Evolutionary conservation across 2,113 vertebrate species (phyloP).

Genomic region (Rhegmatorhina hoffmannsi): DNA sequence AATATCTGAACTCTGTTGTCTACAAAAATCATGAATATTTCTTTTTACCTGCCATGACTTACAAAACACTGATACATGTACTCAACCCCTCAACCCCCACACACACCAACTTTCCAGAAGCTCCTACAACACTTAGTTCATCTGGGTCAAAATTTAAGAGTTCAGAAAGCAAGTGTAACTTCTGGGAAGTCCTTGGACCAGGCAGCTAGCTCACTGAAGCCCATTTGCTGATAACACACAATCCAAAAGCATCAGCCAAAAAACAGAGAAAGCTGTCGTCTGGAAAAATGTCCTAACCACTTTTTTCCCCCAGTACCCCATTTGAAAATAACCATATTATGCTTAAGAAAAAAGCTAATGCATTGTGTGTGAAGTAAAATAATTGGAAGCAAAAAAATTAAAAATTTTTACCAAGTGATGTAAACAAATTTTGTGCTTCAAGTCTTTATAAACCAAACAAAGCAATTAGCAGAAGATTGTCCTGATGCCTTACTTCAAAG

Average conservation of each 20-base stretch:
- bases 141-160: background rate
- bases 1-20: background rate
- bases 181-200: background rate
- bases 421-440: conserved; percentile 32
- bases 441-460: conserved; percentile 17
- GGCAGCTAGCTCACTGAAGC: background rate
- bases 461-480: conserved; percentile 35
- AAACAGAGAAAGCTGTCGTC: background rate
- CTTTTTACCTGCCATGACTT: background rate
- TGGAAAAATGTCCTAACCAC: background rate
- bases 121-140: background rate
- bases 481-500: background rate
- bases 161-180: background rate
- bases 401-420: conserved; percentile 11
- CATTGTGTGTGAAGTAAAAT: conserved; percentile 9
- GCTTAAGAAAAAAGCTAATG: conserved; percentile 19
- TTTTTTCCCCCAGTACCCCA: background rate
- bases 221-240: background rate
- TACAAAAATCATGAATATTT: background rate
- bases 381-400: conserved; percentile 4
- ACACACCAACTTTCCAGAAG: background rate
- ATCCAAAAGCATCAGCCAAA: background rate
- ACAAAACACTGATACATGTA: background rate
- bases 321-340: conserved; percentile 4
- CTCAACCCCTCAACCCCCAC: background rate